Base-by-base conservation (phyloP, 1,140 invertebrate species). In the Manduca sexta region DNA sequence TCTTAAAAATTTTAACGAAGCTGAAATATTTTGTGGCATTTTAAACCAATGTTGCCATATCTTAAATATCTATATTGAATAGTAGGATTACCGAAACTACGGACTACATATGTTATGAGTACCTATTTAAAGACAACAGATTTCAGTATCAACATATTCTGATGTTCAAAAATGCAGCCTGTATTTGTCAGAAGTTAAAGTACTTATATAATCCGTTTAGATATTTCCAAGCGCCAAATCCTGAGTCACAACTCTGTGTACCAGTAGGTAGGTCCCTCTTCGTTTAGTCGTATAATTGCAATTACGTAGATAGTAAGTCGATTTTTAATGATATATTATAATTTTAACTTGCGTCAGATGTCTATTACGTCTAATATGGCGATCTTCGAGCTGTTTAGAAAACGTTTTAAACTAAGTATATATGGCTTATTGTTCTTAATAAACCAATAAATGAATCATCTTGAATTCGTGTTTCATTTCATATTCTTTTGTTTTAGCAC, bases 361-460 rank as follows among this genome's bases (percentile, higher is more conserved):
- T 69, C 39, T 59, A 46, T 58, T 57, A 55, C 57, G 54, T 62
- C 49, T 65, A 58, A 50, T 49, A 52, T 54, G 56, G 47, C 53
- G 55, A 74, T 70, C 66, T 74, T 74, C 66, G 56, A 77, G 49
- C 65, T 78, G 62, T 67, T 75, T 76, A 67, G 49, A 60, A 71
- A 59, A 66, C 74, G 66, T 76, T 76, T 82, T 72, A 38, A 73
- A 73, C 60, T 79, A 79, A 71, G 63, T 74, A 72, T 76, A 56
- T 45, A 78, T 69, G 67, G 80, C 80, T 84, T 84, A 79, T 74
- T 70, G 66, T 72, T 78, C 75, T 75, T 72, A 63, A 71, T 70
- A 69, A 69, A 74, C 75, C 59, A 81, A 74, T 80, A 81, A 81
- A 81, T 75, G 63, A 68, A 72, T 78, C 67, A 83, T 80, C 69